Evolutionary conservation across 2,113 vertebrate genomes (phyloP).

Genomic region (Rostratula benghalensis): DNA sequence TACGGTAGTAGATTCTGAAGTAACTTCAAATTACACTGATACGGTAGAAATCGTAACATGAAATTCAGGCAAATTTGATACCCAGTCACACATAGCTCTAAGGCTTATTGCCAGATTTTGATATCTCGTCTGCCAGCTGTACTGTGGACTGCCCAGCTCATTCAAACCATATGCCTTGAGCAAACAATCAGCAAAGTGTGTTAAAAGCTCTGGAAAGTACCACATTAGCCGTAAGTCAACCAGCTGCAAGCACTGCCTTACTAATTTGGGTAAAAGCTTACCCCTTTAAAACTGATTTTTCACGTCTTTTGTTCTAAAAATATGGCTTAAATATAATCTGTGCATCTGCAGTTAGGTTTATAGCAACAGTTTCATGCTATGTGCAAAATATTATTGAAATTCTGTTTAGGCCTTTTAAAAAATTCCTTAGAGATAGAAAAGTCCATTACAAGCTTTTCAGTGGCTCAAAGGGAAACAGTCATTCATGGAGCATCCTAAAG

Average conservation of each 20-base stretch:
- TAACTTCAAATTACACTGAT: neutral
- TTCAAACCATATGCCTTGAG: slow-evolving; percentile 64
- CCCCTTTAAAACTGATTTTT: neutral
- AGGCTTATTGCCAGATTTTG: slow-evolving; percentile 40
- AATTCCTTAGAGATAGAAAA: neutral
- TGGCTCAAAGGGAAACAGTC: neutral
- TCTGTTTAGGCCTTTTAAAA: neutral
- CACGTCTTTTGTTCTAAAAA: neutral
- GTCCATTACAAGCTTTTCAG: neutral
- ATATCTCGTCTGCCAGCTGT: slow-evolving; percentile 53
- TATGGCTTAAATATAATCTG: neutral
- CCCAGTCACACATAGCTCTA: neutral
- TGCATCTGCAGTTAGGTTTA: neutral
- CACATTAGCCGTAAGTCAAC: slow-evolving; percentile 41
- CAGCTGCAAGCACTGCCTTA: slow-evolving; percentile 28
- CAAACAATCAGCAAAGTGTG: slow-evolving; percentile 60
- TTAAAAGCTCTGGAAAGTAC: slow-evolving; percentile 39
- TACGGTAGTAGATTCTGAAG: neutral
- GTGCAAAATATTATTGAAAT: neutral
- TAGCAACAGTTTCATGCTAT: neutral
- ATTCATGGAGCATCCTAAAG: neutral
- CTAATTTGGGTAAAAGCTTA: slow-evolving; percentile 29
- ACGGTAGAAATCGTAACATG: neutral
- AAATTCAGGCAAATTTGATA: slow-evolving; percentile 30
- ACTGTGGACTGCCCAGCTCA: slow-evolving; percentile 48